Evolutionary conservation across 2,113 vertebrate species (phyloP).

Genomic region (Tautogolabrus adspersus): DNA sequence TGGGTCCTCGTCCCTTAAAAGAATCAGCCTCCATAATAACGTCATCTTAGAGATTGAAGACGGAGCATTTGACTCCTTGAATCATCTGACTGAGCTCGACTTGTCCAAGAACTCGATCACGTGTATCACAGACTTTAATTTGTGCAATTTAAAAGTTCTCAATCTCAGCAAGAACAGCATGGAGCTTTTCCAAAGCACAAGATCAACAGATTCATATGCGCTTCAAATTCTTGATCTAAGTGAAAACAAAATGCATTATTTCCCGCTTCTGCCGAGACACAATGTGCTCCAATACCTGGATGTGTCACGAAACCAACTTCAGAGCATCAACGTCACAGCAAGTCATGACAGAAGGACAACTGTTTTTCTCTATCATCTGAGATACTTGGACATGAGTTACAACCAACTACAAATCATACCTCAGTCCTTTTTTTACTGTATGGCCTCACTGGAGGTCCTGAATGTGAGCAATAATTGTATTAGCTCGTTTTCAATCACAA

Average conservation of each 20-base stretch:
- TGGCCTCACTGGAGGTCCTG: conserved; percentile 86
- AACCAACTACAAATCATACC: conserved; percentile 90
- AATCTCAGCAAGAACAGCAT: conserved; percentile 96
- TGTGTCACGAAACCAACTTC: conserved; percentile 90
- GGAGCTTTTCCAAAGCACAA: conserved; percentile 86
- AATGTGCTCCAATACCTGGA: conserved; percentile 88
- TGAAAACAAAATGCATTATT: conserved; percentile 89
- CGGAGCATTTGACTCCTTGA: conserved; percentile 89
- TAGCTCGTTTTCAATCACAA: conserved; percentile 75
- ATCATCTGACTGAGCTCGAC: conserved; percentile 87
- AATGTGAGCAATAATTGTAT: conserved; percentile 95
- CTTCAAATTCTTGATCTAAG: conserved; percentile 89
- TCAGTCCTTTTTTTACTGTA: conserved; percentile 82
- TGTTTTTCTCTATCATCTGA: conserved; percentile 76
- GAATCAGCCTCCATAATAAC: conserved; percentile 91
- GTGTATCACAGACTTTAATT: conserved; percentile 93
- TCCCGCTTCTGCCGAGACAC: conserved; percentile 86
- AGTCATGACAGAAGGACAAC: conserved; percentile 44
- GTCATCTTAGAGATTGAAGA: conserved; percentile 95
- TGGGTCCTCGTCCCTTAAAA: conserved; percentile 79
- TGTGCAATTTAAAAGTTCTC: conserved; percentile 85
- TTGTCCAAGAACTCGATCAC: conserved; percentile 95
- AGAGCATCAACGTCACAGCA: conserved; percentile 71
- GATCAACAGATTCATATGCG: conserved; percentile 72
- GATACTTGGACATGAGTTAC: conserved; percentile 92